phyloP scores from a whole-genome alignment of 2,113 vertebrate species.

The Hassar affinis region DNA sequence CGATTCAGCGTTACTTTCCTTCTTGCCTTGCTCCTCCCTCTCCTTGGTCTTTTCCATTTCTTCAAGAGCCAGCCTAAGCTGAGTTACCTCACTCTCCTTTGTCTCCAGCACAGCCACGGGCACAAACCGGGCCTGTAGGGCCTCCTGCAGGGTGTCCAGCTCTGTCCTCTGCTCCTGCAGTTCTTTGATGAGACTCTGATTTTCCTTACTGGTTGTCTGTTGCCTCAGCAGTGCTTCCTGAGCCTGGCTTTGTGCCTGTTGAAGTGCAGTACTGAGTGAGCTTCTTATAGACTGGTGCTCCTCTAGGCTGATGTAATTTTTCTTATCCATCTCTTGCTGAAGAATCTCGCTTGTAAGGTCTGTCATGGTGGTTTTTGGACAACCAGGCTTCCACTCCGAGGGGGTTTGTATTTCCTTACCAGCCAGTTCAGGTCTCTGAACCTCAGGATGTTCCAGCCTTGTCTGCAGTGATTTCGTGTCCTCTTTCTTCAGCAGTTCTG shows the following conservation, averaged over 20 bases:
- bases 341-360: conserved; percentile 64
- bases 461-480: conserved; percentile 67
- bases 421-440: conserved; percentile 62
- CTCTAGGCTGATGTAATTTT: conserved; percentile 67
- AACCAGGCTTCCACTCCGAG: conserved; percentile 62
- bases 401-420: conserved; percentile 51
- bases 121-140: conserved; percentile 76
- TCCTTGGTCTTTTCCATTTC: conserved; percentile 67
- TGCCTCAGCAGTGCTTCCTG: conserved; percentile 53
- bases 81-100: conserved; percentile 61
- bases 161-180: conserved; percentile 79
- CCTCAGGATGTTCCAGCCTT: conserved; percentile 41
- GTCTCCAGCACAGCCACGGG: conserved; percentile 69
- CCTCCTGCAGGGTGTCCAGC: conserved; percentile 80
- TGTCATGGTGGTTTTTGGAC: conserved; percentile 63
- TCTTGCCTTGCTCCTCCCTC: conserved; percentile 5
- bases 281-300: conserved; percentile 61
- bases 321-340: conserved; percentile 55
- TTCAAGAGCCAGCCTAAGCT: conserved; percentile 56
- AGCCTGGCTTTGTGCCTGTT: conserved; percentile 44
- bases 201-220: conserved; percentile 66
- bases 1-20: background rate
- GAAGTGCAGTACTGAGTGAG: conserved; percentile 42
- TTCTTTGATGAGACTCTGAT: conserved; percentile 68
- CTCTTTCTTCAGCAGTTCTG: conserved; percentile 66